Percentiles rank a stretch among this genome's conserved stretches.
phyloP scores from a whole-genome alignment of 2,797 vertebrate species.

The Oreonectes daqikongensis region DNA sequence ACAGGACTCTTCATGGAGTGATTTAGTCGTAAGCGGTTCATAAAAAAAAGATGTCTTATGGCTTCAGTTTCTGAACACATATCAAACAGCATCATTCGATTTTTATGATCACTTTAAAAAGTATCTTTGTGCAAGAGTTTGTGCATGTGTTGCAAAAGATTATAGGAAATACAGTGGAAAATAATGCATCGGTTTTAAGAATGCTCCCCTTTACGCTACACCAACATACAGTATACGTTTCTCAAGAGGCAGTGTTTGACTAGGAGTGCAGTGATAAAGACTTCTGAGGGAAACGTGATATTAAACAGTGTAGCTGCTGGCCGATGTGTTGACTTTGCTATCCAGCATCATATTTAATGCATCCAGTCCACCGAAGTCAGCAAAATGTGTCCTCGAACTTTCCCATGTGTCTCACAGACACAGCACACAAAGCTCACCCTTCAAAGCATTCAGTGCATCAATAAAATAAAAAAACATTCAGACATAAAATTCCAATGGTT shows the following conservation, averaged over 20 bases:
- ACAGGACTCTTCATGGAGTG: neutral
- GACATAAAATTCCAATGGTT: conserved; percentile 37
- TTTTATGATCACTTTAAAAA: conserved; percentile 10
- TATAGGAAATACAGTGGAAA: neutral
- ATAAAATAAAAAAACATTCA: conserved; percentile 22
- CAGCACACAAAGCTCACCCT: conserved; percentile 40
- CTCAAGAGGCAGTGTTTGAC: conserved; percentile 28
- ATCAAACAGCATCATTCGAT: neutral
- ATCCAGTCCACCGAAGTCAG: conserved; percentile 60
- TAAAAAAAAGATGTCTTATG: conserved; percentile 21
- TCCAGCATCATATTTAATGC: conserved; percentile 57
- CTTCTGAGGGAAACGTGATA: neutral
- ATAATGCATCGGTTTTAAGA: neutral
- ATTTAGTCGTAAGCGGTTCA: neutral
- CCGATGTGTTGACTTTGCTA: conserved; percentile 17
- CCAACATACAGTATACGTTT: conserved; percentile 12
- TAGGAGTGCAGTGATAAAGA: neutral
- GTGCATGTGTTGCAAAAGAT: neutral
- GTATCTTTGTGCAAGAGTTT: neutral
- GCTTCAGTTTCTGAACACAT: conserved; percentile 31
- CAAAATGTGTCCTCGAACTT: conserved; percentile 70
- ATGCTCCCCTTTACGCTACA: neutral
- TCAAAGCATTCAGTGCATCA: conserved; percentile 65
- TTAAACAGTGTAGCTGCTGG: conserved; percentile 20
- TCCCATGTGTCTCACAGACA: conserved; percentile 67